Conservation (phyloP, 2,888 invertebrate genomes). For the Lasioglossum oenotherae region DNA sequence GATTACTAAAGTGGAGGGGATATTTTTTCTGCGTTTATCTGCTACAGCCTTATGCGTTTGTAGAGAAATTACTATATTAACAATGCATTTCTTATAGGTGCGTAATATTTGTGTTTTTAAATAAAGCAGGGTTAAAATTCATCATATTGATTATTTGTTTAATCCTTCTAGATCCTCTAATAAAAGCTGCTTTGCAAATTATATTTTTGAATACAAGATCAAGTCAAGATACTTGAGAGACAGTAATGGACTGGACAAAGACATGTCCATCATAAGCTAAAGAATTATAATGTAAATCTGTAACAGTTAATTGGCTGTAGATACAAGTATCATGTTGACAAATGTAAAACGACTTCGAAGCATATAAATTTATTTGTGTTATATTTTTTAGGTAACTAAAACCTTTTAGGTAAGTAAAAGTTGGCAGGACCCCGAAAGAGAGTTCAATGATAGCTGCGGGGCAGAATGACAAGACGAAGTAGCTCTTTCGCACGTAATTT, state of each 20-base stretch:
- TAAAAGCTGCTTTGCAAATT: too few species aligned
- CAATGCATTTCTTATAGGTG: too few species aligned
- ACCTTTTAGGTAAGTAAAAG: neutral
- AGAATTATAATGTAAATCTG: too few species aligned
- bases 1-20: too few species aligned
- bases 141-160: neutral
- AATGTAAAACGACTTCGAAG: neutral
- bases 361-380: too few species aligned
- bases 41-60: too few species aligned
- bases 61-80: too few species aligned
- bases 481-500: constrained; percentile 68
- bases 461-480: constrained; percentile 31
- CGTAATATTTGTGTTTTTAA: neutral
- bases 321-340: neutral
- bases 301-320: neutral
- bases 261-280: neutral
- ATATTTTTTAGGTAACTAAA: too few species aligned
- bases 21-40: too few species aligned
- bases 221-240: neutral
- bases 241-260: neutral
- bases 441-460: neutral
- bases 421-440: neutral
- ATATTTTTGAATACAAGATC: neutral
- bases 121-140: too few species aligned
- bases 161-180: too few species aligned